These are phyloP conservation scores for Papio anubis DNA, from an alignment of 2,113 vertebrate genomes.

Conservation along the genomic window DNA sequence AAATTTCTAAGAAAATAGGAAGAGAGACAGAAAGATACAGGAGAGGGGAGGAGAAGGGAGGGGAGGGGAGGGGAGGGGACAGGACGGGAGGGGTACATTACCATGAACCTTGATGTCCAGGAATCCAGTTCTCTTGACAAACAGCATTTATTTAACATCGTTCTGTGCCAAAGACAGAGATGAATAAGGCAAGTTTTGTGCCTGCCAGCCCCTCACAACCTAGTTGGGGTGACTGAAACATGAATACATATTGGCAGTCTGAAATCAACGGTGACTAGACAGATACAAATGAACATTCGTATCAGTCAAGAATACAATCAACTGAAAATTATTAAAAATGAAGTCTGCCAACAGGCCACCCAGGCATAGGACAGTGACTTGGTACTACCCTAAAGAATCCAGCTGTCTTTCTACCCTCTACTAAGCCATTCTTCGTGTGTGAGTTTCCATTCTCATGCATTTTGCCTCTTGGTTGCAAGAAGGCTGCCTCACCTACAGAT, in stretches of 20 bases:
- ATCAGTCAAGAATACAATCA: not conserved
- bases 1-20: not conserved
- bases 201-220: not conserved
- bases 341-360: not conserved
- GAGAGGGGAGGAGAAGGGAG: not conserved
- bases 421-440: not conserved
- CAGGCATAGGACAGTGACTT: not conserved
- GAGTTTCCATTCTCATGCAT: not conserved
- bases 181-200: not conserved
- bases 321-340: not conserved
- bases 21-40: not conserved
- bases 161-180: not conserved
- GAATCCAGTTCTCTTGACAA: not conserved
- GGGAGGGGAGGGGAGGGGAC: not conserved
- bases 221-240: not conserved
- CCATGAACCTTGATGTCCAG: not conserved
- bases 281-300: not conserved
- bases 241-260: not conserved
- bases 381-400: not conserved
- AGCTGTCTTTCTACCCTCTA: not conserved
- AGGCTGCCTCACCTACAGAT: not conserved
- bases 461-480: not conserved
- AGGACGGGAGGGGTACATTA: too few relatives aligned
- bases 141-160: not conserved
- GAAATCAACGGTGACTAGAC: not conserved